phyloP scores from a whole-genome alignment of 1,140 invertebrate species.

The Pectinophora gossypiella region DNA sequence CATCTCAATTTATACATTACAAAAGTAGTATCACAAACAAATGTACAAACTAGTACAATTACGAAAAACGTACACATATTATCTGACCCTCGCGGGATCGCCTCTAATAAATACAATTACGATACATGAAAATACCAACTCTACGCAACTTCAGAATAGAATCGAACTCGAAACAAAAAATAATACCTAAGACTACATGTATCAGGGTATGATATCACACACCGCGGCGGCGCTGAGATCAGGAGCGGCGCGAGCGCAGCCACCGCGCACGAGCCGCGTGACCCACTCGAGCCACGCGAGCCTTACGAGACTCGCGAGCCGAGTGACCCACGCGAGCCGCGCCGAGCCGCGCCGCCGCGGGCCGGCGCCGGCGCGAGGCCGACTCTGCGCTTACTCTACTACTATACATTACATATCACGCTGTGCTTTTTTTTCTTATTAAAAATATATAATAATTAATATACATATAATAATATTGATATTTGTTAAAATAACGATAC shows the following conservation, averaged over 20 bases:
- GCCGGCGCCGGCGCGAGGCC: slow-evolving; percentile 33
- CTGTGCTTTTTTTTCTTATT: slow-evolving; percentile 72
- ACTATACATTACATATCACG: slow-evolving; percentile 73
- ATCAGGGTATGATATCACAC: slow-evolving; percentile 57
- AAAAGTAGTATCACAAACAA: slow-evolving; percentile 76
- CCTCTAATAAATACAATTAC: slow-evolving; percentile 70
- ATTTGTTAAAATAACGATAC: slow-evolving; percentile 73
- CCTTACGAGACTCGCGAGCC: not conserved
- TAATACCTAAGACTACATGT: slow-evolving; percentile 67
- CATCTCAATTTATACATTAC: slow-evolving; percentile 72
- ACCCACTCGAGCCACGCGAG: not conserved
- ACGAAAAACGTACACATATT: slow-evolving; percentile 66
- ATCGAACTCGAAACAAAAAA: slow-evolving; percentile 69
- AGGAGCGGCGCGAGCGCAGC: slow-evolving; percentile 35
- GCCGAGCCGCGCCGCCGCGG: not conserved
- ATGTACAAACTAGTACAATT: slow-evolving; percentile 72
- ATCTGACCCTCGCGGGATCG: slow-evolving; percentile 42
- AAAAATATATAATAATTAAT: slow-evolving; percentile 72
- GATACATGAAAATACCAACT: slow-evolving; percentile 63
- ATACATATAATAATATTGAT: slow-evolving; percentile 74
- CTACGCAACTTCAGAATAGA: slow-evolving; percentile 70
- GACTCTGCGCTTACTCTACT: slow-evolving; percentile 46
- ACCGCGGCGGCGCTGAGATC: slow-evolving; percentile 68
- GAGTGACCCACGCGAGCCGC: no score
- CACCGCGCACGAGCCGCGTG: not conserved